Percentiles rank a stretch among this genome's conserved stretches.
phyloP scores from a whole-genome alignment of 2,797 vertebrate species.

The Mormyrops boulengeri region DNA sequence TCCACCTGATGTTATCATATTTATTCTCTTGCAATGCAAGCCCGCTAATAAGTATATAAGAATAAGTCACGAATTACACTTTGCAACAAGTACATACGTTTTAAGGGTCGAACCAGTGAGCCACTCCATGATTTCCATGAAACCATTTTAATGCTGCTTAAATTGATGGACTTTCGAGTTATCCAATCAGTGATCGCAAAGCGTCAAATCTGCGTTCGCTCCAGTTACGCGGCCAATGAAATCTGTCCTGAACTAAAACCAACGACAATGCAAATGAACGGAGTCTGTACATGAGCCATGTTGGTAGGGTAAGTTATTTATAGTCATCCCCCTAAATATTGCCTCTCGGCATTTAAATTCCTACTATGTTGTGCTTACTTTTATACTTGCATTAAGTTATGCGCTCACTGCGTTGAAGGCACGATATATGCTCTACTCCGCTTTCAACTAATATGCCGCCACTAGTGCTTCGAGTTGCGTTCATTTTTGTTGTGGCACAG shows the following conservation, averaged over 20 bases:
- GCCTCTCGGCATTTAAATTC: not conserved
- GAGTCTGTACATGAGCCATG: slow-evolving; percentile 44
- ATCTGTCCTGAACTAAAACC: not conserved
- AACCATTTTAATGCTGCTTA: slow-evolving; percentile 10
- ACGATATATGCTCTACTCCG: too few species aligned
- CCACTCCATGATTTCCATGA: slow-evolving; percentile 36
- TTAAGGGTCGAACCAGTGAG: not conserved
- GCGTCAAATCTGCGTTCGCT: slow-evolving; percentile 59
- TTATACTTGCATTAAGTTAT: not conserved
- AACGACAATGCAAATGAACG: slow-evolving; percentile 46
- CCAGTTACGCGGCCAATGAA: slow-evolving; percentile 49
- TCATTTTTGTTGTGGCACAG: slow-evolving; percentile 16
- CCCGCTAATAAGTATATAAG: not conserved
- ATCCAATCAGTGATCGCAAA: slow-evolving; percentile 54
- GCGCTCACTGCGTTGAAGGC: not conserved
- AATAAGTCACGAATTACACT: not conserved
- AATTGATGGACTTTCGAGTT: slow-evolving; percentile 39
- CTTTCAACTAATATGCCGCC: not conserved
- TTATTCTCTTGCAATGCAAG: not conserved
- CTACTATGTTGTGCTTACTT: not conserved
- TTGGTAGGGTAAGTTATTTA: slow-evolving; percentile 46
- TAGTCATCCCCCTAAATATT: not conserved
- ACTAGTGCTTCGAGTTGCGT: not conserved
- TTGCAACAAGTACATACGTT: not conserved
- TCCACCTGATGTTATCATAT: not conserved